Evolutionary conservation across 2,113 vertebrate species (phyloP), one percentile per base, ranked within the genome.

Genomic region (Excalfactoria chinensis): DNA sequence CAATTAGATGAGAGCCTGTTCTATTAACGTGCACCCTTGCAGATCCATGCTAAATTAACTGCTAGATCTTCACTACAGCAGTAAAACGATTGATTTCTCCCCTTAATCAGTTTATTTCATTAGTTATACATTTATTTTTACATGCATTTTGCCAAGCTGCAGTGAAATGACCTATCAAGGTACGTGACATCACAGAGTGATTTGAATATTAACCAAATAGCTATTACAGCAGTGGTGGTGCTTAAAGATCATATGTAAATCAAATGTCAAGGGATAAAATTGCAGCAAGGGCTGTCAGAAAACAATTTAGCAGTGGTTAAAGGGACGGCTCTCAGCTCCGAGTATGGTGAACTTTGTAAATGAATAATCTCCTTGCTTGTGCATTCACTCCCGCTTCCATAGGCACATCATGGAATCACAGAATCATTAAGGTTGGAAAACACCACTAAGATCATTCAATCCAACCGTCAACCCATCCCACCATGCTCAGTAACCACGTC

Each of bases 211-310:
- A 99, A 99, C 98, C 98, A 98, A 98, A 98, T 98, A 98, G 97
- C 98, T 98, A 97, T 98, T 97, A 97, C 95, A 94, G 95, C 97
- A 95, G 96, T 95, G 97, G 96, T 96, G 91, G 97, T 98, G 98
- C 98, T 99, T 99, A 99, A 99, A 99, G 98, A 99, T 99, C 98
- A 99, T 98, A 99, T 99, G 98, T 98, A 99, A 99, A 99, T 99
- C 98, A 99, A 99, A 98, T 98, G 98, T 98, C 98, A 98, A 96
- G 97, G 97, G 98, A 97, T 97, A 96, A 98, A 98, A 98, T 98
- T 98, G 98, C 98, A 97, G 98, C 97, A 66, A 98, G 97, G 98
- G 97, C 98, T 98, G 98, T 98, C 98, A 98, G 98, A 98, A 98
- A 99, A 99, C 98, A 98, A 98, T 99, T 99, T 99, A 99, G 98